Percentiles rank a stretch among this genome's conserved stretches.
These are phyloP conservation scores for Zaprionus africanus DNA, from an alignment of 1,140 invertebrate species.

Conservation along the genomic window DNA sequence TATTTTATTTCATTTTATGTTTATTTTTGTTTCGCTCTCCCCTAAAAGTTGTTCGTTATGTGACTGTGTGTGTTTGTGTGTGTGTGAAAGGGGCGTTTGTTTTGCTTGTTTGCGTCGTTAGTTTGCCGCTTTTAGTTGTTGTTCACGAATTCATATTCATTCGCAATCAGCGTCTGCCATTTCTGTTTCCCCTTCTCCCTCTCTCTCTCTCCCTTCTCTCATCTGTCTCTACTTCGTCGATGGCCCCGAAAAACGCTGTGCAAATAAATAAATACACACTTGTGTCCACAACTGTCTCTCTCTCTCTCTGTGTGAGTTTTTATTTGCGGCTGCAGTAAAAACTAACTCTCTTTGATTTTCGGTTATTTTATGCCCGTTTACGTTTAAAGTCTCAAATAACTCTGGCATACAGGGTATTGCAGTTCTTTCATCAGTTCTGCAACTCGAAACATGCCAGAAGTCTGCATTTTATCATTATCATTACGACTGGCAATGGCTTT, in stretches of 20 bases:
- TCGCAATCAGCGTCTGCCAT: slow-evolving; percentile 47
- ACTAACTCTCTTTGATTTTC: slow-evolving; percentile 9
- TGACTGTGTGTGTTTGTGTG: slow-evolving; percentile 18
- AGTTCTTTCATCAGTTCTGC: neutral
- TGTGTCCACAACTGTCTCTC: neutral
- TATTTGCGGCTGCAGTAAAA: neutral
- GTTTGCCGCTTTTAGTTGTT: slow-evolving; percentile 38
- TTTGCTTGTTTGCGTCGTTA: slow-evolving; percentile 38
- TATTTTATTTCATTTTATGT: slow-evolving; percentile 18
- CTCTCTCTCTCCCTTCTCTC: neutral
- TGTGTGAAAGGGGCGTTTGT: slow-evolving; percentile 25
- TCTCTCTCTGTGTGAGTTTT: neutral
- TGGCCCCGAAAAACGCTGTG: neutral
- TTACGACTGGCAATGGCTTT: no score
- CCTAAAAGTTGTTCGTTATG: slow-evolving; percentile 33
- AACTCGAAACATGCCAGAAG: no score
- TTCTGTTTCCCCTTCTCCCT: slow-evolving; percentile 5
- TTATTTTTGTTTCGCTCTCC: slow-evolving; percentile 5
- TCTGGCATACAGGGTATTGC: neutral
- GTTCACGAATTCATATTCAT: slow-evolving; percentile 53
- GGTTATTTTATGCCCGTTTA: neutral
- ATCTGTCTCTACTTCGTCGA: neutral
- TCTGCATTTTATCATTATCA: no score
- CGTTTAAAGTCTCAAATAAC: neutral
- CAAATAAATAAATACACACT: slow-evolving; percentile 16